Base-by-base conservation (phyloP, 2,888 invertebrate genomes). In the Drosophila kuntzei region DNA sequence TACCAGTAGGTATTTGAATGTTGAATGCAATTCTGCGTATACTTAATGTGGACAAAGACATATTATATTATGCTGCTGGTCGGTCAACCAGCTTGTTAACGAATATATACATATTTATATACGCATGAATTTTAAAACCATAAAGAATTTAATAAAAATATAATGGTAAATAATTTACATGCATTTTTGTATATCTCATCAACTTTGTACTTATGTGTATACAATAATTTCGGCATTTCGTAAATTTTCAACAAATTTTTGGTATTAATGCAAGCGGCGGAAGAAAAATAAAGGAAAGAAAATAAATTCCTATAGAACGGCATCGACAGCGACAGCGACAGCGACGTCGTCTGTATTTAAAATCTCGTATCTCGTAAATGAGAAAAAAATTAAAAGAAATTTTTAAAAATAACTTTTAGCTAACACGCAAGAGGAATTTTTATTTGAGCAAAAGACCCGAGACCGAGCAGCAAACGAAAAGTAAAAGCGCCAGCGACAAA, bases 401-500 rank as follows among this genome's bases (percentile, higher is more conserved):
- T 81, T 91, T 91, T 91, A 91, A 88, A 91, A 91, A 91, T 91
- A 91, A 84, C 91, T 89, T 91, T 90, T 88, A 91, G 91, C 91
- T 90, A 88, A 90, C 90, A 91, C 91, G 89, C 91, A 90, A 90
- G 90, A 89, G 80, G 89, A 90, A 90, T 90, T 90, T 90, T 82
- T 79, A 87, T 84, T 78, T 76, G 79, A 88, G 84, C 83, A 79
- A 80, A 76, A 77, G 84, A 83, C 46, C 69, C 77, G 71, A 70
- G 54, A 51, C 36, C 57, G 71, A 85, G 50, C 63, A 71, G 67
- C 71, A 59, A 69, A 66, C 59, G 61, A 82, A 80, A 76, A 79
- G 79, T 79, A 79, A 81, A 79, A 76, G 77, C 79, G 62, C 76
- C 75, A 78, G 68, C 71, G 79, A 78, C 79, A 83, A 79, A 77